These are phyloP conservation scores for Zeuzera pyrina DNA, from an alignment of 2,888 invertebrate genomes.

Conservation along the genomic window DNA sequence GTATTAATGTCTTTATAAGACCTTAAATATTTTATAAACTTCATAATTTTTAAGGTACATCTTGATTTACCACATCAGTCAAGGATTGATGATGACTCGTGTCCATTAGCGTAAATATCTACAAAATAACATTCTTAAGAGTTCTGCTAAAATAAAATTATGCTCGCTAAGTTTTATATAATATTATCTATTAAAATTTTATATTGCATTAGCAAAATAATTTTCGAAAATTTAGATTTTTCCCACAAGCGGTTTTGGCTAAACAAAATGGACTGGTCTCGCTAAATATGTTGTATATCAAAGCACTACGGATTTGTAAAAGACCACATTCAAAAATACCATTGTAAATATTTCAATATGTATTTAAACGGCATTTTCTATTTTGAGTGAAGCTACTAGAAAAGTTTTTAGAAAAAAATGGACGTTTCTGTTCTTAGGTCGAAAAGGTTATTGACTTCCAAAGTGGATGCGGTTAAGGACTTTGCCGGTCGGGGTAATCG, in stretches of 20 bases:
- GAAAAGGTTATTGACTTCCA: constrained; percentile 58
- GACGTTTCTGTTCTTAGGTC: constrained; percentile 71
- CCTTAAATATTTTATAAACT: constrained; percentile 36
- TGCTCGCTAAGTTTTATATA: constrained; percentile 40
- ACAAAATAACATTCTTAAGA: constrained; percentile 45
- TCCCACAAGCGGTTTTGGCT: constrained; percentile 63
- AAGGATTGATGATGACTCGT: not conserved
- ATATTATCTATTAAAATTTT: constrained; percentile 39
- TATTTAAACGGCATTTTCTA: constrained; percentile 59
- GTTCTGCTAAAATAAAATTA: constrained; percentile 39
- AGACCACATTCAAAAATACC: constrained; percentile 62
- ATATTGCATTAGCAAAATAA: constrained; percentile 66
- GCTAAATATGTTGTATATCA: constrained; percentile 68
- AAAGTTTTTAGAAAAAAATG: constrained; percentile 69
- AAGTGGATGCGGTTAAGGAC: constrained; percentile 57
- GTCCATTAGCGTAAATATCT: constrained; percentile 4
- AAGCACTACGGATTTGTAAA: constrained; percentile 69
- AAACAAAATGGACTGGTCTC: constrained; percentile 70
- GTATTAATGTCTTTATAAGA: constrained; percentile 50
- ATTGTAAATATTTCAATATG: constrained; percentile 49
- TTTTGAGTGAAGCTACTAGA: constrained; percentile 62
- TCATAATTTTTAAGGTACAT: constrained; percentile 37
- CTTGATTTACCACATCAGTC: constrained; percentile 21
- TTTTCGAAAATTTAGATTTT: constrained; percentile 45
- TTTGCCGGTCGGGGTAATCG: constrained; percentile 27